phyloP scores from a whole-genome alignment of 2,113 vertebrate genomes.

The Gyps fulvus region DNA sequence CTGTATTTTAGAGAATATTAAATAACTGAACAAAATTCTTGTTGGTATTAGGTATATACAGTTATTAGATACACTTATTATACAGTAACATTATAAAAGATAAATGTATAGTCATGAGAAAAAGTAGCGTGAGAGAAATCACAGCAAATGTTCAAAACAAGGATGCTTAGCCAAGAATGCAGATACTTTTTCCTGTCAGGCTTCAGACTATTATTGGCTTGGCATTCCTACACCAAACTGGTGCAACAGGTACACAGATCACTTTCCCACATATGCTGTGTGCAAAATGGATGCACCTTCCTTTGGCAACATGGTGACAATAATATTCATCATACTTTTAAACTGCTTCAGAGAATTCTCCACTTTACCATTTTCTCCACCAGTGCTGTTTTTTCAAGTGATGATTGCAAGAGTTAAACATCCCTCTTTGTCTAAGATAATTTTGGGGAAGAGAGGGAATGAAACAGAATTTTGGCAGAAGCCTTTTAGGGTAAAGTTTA shows the following conservation, averaged over 20 bases:
- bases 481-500: neutral
- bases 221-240: neutral
- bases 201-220: neutral
- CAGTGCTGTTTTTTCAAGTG: neutral
- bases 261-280: neutral
- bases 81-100: neutral
- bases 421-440: neutral
- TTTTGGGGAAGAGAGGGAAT: neutral
- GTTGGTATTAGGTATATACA: neutral
- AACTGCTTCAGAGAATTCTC: neutral
- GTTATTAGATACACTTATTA: neutral
- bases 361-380: neutral
- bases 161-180: neutral
- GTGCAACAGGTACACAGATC: neutral
- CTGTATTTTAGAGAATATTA: neutral
- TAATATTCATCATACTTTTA: neutral
- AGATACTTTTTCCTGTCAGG: neutral
- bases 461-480: neutral
- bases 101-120: neutral
- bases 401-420: neutral
- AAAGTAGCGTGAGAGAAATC: neutral
- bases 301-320: neutral
- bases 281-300: neutral
- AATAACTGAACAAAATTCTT: neutral
- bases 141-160: neutral